phyloP scores from a whole-genome alignment of 2,797 vertebrate genomes.

The Lepus oiostolus region DNA sequence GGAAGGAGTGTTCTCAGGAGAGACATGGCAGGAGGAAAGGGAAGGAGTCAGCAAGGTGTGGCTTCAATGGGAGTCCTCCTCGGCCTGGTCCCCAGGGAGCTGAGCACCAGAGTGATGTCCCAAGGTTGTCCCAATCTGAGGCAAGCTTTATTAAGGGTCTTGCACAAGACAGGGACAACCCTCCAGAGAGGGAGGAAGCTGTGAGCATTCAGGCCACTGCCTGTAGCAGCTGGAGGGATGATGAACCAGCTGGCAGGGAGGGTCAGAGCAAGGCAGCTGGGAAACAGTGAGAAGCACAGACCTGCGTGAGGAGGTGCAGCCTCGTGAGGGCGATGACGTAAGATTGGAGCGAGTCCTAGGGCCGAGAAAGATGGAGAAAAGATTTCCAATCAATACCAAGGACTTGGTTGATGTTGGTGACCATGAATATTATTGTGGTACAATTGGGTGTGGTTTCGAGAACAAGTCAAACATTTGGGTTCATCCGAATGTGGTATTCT shows the following conservation, averaged over 20 bases:
- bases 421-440: background rate
- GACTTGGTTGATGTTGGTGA: background rate
- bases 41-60: background rate
- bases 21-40: background rate
- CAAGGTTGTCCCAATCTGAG: background rate
- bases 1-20: background rate
- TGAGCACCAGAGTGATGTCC: background rate
- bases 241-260: background rate
- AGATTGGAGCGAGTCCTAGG: background rate
- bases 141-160: background rate
- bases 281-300: background rate
- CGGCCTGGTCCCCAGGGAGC: background rate
- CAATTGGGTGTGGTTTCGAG: background rate
- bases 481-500: constrained; percentile 3
- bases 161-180: background rate
- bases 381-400: background rate
- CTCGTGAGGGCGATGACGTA: background rate
- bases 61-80: background rate
- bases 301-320: background rate
- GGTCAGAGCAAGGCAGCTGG: background rate
- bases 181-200: background rate
- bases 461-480: background rate
- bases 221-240: background rate
- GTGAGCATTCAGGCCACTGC: background rate
- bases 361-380: background rate